Percentiles rank a stretch among this genome's conserved stretches.
These are phyloP conservation scores for Syrmaticus mikado DNA, from an alignment of 2,113 vertebrate genomes.

Conservation along the genomic window DNA sequence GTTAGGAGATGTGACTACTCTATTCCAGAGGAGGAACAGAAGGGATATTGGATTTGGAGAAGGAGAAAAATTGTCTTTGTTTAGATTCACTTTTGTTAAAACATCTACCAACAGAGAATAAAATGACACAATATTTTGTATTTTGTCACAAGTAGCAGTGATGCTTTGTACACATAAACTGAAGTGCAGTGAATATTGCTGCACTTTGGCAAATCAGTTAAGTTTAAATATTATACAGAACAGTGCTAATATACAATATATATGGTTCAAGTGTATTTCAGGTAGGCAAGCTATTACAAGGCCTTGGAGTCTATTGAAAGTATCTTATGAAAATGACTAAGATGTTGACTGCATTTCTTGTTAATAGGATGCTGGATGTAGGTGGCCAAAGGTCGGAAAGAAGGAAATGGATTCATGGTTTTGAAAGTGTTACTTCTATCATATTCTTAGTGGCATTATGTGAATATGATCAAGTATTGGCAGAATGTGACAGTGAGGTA, in stretches of 20 bases:
- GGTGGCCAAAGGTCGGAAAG: conserved; percentile 91
- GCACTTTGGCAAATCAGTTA: not conserved
- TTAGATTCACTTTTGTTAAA: not conserved
- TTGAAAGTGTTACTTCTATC: conserved; percentile 89
- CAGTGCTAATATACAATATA: not conserved
- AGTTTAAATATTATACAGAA: not conserved
- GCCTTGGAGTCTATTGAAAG: not conserved
- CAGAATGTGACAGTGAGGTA: conserved; percentile 85
- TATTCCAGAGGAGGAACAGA: not conserved
- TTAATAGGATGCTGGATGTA: conserved; percentile 90
- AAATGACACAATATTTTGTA: not conserved
- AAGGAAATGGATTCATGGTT: conserved; percentile 93
- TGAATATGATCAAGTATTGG: conserved; percentile 91
- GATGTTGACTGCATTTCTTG: not conserved
- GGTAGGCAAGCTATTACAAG: not conserved
- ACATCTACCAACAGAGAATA: not conserved
- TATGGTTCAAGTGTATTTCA: not conserved
- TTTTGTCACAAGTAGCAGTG: not conserved
- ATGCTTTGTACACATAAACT: not conserved
- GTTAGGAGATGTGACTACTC: not conserved
- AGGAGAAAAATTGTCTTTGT: not conserved
- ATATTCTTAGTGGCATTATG: conserved; percentile 89
- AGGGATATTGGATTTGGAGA: not conserved
- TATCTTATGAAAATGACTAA: not conserved
- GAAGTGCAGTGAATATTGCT: not conserved